Evolutionary conservation across 2,113 vertebrate species (phyloP).

Genomic region (Tilapia sparmanii): DNA sequence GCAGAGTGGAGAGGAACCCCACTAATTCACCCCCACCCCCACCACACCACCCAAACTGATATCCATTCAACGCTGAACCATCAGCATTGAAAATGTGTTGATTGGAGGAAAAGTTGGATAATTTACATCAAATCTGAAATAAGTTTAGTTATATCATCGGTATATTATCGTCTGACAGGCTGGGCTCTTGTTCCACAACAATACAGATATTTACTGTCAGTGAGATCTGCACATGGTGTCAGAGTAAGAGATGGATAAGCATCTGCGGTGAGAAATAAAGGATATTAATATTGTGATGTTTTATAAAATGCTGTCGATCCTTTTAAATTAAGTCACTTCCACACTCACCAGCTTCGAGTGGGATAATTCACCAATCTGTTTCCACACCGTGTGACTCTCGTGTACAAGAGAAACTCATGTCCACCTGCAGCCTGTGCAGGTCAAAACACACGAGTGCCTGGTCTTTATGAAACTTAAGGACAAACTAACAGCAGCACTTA

Average conservation of each 20-base stretch:
- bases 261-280: background rate
- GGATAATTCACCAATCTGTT: background rate
- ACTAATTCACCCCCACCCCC: background rate
- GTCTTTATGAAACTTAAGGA: background rate
- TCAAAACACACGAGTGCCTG: too few relatives aligned
- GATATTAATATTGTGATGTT: background rate
- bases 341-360: background rate
- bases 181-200: background rate
- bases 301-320: background rate
- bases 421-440: background rate
- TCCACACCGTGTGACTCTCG: background rate
- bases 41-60: background rate
- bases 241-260: background rate
- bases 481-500: background rate
- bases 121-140: background rate
- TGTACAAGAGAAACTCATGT: background rate
- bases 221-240: background rate
- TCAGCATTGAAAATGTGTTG: background rate
- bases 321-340: background rate
- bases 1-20: background rate
- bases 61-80: background rate
- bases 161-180: fast-evolving
- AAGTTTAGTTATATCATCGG: background rate
- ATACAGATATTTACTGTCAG: background rate
- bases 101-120: background rate